These are phyloP conservation scores for Periophthalmus magnuspinnatus DNA, from an alignment of 2,797 vertebrate genomes.

Conservation along the genomic window DNA sequence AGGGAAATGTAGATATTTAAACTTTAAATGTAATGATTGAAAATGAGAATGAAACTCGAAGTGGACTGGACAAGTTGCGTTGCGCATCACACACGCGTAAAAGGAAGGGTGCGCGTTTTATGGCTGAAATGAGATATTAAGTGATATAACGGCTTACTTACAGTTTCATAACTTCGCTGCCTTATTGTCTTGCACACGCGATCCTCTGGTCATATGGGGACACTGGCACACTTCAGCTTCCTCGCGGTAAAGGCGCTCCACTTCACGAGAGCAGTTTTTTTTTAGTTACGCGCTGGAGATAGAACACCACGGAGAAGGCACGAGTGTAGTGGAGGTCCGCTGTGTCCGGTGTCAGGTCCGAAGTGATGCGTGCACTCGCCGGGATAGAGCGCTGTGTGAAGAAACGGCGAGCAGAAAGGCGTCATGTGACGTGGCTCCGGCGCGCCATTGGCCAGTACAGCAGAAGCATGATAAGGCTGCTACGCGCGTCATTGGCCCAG, in stretches of 20 bases:
- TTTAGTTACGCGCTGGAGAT: slow-evolving; percentile 32
- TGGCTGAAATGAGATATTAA: not conserved
- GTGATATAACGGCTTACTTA: slow-evolving; percentile 59
- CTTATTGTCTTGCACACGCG: slow-evolving; percentile 57
- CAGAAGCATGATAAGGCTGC: slow-evolving; percentile 77
- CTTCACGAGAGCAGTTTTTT: slow-evolving; percentile 18
- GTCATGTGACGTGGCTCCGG: slow-evolving; percentile 81
- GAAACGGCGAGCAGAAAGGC: slow-evolving; percentile 78
- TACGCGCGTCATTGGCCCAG: slow-evolving; percentile 83
- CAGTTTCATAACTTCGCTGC: slow-evolving; percentile 70
- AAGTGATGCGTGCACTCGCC: slow-evolving; percentile 84
- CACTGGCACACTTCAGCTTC: slow-evolving; percentile 43
- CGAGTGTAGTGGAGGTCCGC: slow-evolving; percentile 56
- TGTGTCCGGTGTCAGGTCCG: slow-evolving; percentile 82
- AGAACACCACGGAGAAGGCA: slow-evolving; percentile 31
- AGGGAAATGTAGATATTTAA: not conserved
- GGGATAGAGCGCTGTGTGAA: slow-evolving; percentile 77
- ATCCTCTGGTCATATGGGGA: slow-evolving; percentile 41
- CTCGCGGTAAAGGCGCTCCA: slow-evolving; percentile 14
- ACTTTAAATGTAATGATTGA: slow-evolving; percentile 1
- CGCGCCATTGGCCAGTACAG: slow-evolving; percentile 79
- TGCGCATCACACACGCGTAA: not conserved
- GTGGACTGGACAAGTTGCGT: not conserved
- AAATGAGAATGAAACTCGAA: slow-evolving; percentile 27
- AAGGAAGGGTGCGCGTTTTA: not conserved